Percentiles rank a stretch among this genome's conserved stretches.
Conservation (phyloP, 2,113 vertebrate species). For the Cinclus mexicanus region DNA sequence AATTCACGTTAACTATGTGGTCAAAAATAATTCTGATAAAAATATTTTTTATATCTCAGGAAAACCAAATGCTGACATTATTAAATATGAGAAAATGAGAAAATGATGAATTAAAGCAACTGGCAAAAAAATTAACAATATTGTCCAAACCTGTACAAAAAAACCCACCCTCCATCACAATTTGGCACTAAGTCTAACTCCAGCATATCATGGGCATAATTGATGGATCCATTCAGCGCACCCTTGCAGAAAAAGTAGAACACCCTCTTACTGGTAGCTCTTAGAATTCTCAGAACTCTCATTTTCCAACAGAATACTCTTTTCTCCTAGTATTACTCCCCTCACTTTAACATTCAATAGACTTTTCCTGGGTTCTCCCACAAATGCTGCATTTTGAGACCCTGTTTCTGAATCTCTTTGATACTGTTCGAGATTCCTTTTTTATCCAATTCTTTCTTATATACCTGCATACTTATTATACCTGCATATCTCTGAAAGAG, state of each 20-base stretch:
- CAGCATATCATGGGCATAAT: not conserved
- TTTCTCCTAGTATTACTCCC: not conserved
- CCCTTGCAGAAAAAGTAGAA: not conserved
- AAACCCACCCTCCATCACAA: not conserved
- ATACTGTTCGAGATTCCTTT: not conserved
- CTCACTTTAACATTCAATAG: not conserved
- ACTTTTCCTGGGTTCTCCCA: not conserved
- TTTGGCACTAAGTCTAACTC: not conserved
- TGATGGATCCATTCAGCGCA: not conserved
- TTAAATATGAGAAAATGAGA: not conserved
- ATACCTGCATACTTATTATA: not conserved
- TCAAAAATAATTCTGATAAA: constrained; percentile 14
- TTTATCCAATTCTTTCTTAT: not conserved
- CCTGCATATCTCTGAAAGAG: not conserved
- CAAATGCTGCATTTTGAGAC: not conserved
- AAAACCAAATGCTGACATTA: not conserved
- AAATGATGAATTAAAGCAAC: not conserved
- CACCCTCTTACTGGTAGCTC: not conserved
- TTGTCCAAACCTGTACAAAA: not conserved
- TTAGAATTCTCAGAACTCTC: not conserved
- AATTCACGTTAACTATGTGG: not conserved
- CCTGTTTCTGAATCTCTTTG: not conserved
- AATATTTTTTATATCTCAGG: not conserved
- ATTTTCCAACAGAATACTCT: not conserved
- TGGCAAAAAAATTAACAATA: not conserved